Evolutionary conservation across 2,797 vertebrate genomes (phyloP).

Genomic region (Antrozous pallidus): DNA sequence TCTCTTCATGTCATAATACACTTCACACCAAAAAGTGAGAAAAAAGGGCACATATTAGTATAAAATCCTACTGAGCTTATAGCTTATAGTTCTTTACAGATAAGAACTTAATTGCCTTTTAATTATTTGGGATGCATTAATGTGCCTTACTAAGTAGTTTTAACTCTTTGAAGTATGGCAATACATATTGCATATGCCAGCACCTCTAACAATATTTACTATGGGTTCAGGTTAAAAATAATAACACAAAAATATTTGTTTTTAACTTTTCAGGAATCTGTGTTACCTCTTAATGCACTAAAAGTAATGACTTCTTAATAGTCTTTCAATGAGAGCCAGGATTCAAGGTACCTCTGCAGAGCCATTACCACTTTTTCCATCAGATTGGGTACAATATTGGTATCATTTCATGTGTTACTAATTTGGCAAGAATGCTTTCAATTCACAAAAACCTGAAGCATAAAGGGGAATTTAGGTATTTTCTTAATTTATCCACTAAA

Average conservation of each 20-base stretch:
- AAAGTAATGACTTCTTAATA: background rate
- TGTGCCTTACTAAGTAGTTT: background rate
- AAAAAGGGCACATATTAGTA: background rate
- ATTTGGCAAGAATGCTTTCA: constrained; percentile 32
- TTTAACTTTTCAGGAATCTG: background rate
- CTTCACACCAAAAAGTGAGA: background rate
- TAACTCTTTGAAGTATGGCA: background rate
- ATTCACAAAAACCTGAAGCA: background rate
- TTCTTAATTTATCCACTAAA: background rate
- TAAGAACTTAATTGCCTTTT: background rate
- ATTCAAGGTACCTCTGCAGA: background rate
- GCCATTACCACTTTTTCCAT: background rate
- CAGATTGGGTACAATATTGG: background rate
- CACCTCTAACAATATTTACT: background rate
- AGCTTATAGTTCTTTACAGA: background rate
- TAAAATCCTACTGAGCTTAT: background rate
- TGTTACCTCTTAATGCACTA: background rate
- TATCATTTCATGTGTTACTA: background rate
- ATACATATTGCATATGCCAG: background rate
- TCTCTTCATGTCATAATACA: background rate
- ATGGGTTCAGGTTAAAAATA: background rate
- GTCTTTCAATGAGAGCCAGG: background rate
- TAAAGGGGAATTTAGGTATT: background rate
- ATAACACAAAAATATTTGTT: background rate
- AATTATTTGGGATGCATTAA: background rate